Conservation (phyloP, 2,113 vertebrate genomes). For the Helogale parvula region DNA sequence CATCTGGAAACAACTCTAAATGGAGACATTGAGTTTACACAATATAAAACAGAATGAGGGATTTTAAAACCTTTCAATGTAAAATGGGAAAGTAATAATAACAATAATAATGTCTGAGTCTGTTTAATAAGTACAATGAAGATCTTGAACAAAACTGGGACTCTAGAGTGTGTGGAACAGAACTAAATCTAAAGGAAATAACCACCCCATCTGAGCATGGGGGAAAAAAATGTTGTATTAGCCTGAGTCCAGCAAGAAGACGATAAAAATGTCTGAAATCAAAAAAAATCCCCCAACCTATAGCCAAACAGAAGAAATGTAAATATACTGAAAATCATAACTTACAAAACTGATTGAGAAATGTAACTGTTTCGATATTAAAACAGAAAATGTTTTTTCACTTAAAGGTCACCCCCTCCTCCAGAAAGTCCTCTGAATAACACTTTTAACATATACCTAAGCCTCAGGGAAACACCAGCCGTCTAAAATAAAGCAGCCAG, state of each 20-base stretch:
- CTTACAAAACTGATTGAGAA: not conserved
- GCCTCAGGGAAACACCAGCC: not conserved
- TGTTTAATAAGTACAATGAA: conserved; percentile 9
- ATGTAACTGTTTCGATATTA: conserved; percentile 4
- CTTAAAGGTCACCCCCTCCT: not conserved
- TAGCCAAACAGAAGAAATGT: not conserved
- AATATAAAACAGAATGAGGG: not conserved
- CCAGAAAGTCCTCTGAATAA: conserved; percentile 26
- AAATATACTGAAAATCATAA: not conserved
- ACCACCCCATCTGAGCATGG: not conserved
- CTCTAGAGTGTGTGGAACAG: not conserved
- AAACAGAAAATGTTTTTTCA: not conserved
- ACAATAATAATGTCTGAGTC: not conserved
- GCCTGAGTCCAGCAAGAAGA: not conserved
- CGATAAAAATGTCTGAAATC: conserved; percentile 30
- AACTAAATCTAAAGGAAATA: conserved; percentile 37
- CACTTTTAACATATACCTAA: not conserved
- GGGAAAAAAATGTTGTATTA: not conserved
- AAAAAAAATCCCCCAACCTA: conserved; percentile 2
- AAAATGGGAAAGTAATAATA: not conserved
- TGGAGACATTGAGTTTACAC: not conserved
- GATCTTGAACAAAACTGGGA: conserved; percentile 31
- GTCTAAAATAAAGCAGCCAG: not conserved
- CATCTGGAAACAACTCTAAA: not conserved
- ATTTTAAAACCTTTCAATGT: conserved; percentile 1